These are phyloP conservation scores for Euclidia mi DNA, from an alignment of 2,888 invertebrate species.

Conservation along the genomic window DNA sequence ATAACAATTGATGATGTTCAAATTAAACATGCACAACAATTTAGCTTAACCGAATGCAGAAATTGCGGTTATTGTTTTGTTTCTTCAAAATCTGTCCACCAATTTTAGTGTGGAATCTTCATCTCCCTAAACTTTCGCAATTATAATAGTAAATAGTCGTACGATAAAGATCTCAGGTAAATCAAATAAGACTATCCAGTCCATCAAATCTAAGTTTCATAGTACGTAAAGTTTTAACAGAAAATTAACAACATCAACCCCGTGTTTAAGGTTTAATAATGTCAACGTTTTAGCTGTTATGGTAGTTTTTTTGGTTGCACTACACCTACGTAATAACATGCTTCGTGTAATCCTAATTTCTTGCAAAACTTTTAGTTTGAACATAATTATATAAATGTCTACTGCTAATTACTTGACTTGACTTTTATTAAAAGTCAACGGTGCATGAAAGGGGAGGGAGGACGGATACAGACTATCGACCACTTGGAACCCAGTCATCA, in stretches of 20 bases:
- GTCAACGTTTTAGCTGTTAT: conserved; percentile 20
- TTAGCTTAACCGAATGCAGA: no score
- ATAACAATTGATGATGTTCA: no score
- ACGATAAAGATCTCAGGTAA: background rate
- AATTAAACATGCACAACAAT: no score
- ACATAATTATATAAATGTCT: background rate
- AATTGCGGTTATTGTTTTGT: no score
- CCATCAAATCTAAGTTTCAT: conserved; percentile 21
- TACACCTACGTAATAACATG: background rate
- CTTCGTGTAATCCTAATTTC: background rate
- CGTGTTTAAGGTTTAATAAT: conserved; percentile 26
- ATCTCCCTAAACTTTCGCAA: no score
- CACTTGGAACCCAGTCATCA: no score
- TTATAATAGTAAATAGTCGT: no score
- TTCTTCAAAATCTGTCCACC: no score
- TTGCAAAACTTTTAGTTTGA: background rate
- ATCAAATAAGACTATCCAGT: conserved; percentile 21
- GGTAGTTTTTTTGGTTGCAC: background rate
- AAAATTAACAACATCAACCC: conserved; percentile 42
- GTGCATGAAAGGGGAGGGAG: background rate
- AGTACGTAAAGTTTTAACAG: conserved; percentile 46
- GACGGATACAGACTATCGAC: no score
- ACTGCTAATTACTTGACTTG: background rate
- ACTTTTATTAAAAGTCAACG: no score
- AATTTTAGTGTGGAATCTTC: no score